Evolutionary conservation across 2,888 invertebrate species (phyloP).

Genomic region (Agriopis leucophaearia): DNA sequence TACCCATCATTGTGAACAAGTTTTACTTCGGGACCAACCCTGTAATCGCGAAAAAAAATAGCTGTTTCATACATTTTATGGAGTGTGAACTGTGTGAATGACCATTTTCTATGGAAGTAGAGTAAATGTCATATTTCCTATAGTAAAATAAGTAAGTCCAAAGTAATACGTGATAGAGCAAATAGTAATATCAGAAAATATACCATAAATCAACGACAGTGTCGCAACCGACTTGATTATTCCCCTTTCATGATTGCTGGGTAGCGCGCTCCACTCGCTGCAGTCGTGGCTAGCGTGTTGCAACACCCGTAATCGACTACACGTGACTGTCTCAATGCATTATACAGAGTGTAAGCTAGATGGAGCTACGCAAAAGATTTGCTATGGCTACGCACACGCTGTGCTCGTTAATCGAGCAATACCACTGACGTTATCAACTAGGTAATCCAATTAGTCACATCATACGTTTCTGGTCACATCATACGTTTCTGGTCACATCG

Average conservation of each 20-base stretch:
- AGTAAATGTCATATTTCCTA: no score
- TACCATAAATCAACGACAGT: constrained; percentile 48
- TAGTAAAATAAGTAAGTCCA: not conserved
- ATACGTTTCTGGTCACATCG: no score
- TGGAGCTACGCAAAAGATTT: constrained; percentile 24
- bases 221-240: constrained; percentile 50
- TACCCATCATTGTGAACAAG: no score
- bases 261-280: constrained; percentile 29
- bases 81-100: no score
- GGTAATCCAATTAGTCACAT: not conserved
- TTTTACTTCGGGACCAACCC: no score
- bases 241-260: constrained; percentile 48
- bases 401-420: not conserved
- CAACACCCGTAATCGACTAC: constrained; percentile 42
- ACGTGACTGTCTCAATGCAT: constrained; percentile 34
- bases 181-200: constrained; percentile 8
- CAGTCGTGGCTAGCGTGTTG: constrained; percentile 38
- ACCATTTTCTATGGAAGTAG: no score
- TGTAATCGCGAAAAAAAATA: no score
- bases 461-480: not conserved
- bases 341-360: constrained; percentile 13
- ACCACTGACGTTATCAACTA: not conserved
- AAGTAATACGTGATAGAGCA: constrained; percentile 3
- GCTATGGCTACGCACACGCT: constrained; percentile 1
- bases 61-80: no score